These are phyloP conservation scores for Donacobius atricapilla DNA, from an alignment of 2,113 vertebrate species.

Conservation along the genomic window DNA sequence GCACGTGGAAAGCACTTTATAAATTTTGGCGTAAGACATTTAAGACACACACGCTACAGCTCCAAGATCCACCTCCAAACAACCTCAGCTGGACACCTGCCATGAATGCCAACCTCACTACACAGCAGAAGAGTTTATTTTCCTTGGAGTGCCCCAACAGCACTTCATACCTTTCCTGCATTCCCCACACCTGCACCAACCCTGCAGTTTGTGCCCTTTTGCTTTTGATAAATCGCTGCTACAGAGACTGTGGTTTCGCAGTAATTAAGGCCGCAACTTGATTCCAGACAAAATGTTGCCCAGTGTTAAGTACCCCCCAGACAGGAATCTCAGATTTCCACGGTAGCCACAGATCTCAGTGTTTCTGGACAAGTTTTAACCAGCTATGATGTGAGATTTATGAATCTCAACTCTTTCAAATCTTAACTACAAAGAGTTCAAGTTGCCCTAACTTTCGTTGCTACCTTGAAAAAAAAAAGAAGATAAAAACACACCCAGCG, in stretches of 20 bases:
- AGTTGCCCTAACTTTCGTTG: not conserved
- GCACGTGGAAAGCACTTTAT: rapidly evolving
- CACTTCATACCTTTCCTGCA: not conserved
- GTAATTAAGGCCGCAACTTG: not conserved
- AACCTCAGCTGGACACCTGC: not conserved
- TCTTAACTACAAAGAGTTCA: not conserved
- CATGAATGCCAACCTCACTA: not conserved
- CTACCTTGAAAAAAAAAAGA: not conserved
- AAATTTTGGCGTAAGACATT: not conserved
- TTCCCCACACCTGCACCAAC: not conserved
- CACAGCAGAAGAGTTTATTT: not conserved
- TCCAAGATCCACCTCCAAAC: not conserved
- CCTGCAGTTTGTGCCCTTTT: not conserved
- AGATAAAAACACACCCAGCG: conserved; percentile 20
- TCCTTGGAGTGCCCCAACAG: not conserved
- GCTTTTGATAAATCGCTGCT: not conserved
- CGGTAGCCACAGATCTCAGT: not conserved
- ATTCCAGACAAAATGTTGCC: not conserved
- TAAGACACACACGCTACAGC: not conserved
- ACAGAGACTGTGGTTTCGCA: not conserved
- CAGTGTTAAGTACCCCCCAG: not conserved
- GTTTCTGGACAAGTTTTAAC: not conserved
- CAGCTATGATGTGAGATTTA: not conserved
- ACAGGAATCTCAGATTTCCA: not conserved
- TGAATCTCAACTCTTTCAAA: not conserved